A percentile compares a stretch with the other conserved stretches of the same genome.
Conservation (phyloP, 2,113 vertebrate genomes). For the Leiothrix lutea region DNA sequence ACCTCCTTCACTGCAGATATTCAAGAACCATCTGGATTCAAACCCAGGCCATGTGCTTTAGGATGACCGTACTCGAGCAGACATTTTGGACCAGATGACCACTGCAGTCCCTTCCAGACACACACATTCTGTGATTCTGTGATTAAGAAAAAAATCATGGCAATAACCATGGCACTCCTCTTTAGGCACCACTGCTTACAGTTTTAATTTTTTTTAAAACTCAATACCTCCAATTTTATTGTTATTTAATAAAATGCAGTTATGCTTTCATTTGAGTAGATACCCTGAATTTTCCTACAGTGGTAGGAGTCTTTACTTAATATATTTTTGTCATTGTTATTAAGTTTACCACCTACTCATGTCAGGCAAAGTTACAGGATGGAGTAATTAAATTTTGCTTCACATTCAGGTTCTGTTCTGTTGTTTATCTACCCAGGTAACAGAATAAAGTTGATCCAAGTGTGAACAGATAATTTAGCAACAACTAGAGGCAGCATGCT, state of each 20-base stretch:
- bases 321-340: background rate
- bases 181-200: background rate
- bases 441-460: background rate
- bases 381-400: background rate
- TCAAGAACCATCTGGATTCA: background rate
- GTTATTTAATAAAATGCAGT: background rate
- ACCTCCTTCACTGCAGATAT: background rate
- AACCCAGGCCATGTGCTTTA: background rate
- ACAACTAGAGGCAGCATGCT: background rate
- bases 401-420: background rate
- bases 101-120: background rate
- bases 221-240: background rate
- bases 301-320: background rate
- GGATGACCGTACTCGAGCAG: background rate
- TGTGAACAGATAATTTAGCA: background rate
- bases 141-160: background rate
- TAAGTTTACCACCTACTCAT: background rate
- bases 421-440: background rate
- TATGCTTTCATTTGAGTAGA: background rate
- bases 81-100: background rate
- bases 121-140: accelerated
- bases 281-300: background rate
- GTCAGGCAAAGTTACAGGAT: background rate
- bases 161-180: background rate
- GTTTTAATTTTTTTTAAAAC: background rate